Conservation (phyloP, 2,888 invertebrate genomes). For the Phyllotreta striolata region DNA sequence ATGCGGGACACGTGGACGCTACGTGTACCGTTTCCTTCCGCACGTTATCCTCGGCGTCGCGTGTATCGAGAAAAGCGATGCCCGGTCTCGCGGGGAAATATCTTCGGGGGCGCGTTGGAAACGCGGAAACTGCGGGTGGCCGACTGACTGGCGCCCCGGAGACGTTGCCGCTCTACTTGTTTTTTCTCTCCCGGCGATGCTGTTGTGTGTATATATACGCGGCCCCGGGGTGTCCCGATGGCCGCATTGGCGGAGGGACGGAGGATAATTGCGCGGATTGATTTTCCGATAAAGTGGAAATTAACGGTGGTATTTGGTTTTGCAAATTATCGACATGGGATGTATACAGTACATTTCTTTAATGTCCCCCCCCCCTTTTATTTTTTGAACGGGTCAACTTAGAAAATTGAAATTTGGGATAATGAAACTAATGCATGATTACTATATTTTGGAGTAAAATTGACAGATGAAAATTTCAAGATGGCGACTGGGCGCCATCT, state of each 20-base stretch:
- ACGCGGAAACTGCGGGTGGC: constrained; percentile 45
- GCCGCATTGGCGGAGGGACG: constrained; percentile 12
- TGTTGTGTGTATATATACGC: constrained; percentile 14
- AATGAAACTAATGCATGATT: no score
- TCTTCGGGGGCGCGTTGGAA: constrained; percentile 34
- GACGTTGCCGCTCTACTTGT: constrained; percentile 53
- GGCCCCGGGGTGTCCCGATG: constrained; percentile 11
- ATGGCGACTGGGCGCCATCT: no score
- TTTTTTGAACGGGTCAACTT: no score
- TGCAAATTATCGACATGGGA: not conserved
- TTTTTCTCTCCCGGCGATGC: constrained; percentile 50
- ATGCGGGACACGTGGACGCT: not conserved
- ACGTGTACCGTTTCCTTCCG: not conserved
- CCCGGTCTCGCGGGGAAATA: constrained; percentile 22
- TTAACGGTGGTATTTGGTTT: constrained; percentile 1
- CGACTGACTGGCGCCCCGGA: constrained; percentile 50
- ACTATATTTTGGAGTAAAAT: no score
- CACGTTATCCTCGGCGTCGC: constrained; percentile 14
- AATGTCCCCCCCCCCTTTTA: no score
- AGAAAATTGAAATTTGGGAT: no score
- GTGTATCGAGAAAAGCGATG: constrained; percentile 33
- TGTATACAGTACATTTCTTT: no score
- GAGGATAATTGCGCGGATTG: not conserved
- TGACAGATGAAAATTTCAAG: no score
- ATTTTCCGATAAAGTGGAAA: not conserved